A percentile compares a stretch with the other conserved stretches of the same genome.
These are phyloP conservation scores for Pygoscelis adeliae DNA, from an alignment of 2,113 vertebrate species.

Conservation along the genomic window DNA sequence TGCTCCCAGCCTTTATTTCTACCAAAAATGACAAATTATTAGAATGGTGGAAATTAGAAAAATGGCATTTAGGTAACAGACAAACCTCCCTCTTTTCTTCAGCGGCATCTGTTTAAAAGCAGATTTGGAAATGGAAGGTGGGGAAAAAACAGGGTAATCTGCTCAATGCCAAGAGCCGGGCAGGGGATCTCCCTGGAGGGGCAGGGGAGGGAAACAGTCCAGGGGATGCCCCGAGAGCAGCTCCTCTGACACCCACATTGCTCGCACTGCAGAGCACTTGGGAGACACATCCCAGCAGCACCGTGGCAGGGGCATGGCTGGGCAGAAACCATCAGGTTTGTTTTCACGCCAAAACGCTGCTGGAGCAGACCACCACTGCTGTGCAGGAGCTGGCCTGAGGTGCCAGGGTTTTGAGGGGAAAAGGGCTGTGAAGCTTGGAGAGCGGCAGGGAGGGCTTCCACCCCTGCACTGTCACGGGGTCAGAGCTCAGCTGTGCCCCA, in stretches of 20 bases:
- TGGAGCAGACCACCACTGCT: rapidly evolving
- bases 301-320: rapidly evolving
- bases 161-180: background rate
- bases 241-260: rapidly evolving
- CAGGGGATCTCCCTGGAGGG: background rate
- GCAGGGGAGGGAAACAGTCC: rapidly evolving
- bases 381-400: background rate
- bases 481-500: background rate
- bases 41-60: constrained; percentile 31
- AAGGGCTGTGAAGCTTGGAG: background rate
- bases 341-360: background rate
- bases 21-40: constrained; percentile 32
- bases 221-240: rapidly evolving
- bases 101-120: background rate
- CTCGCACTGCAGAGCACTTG: rapidly evolving
- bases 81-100: constrained; percentile 3
- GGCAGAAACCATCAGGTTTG: background rate
- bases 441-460: background rate
- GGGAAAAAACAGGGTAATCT: background rate
- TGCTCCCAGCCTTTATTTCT: background rate
- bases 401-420: background rate
- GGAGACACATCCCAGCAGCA: rapidly evolving
- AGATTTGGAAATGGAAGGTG: background rate
- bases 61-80: constrained; percentile 7
- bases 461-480: rapidly evolving